These are phyloP conservation scores for Diloba caeruleocephala DNA, from an alignment of 2,888 invertebrate genomes.

Conservation along the genomic window DNA sequence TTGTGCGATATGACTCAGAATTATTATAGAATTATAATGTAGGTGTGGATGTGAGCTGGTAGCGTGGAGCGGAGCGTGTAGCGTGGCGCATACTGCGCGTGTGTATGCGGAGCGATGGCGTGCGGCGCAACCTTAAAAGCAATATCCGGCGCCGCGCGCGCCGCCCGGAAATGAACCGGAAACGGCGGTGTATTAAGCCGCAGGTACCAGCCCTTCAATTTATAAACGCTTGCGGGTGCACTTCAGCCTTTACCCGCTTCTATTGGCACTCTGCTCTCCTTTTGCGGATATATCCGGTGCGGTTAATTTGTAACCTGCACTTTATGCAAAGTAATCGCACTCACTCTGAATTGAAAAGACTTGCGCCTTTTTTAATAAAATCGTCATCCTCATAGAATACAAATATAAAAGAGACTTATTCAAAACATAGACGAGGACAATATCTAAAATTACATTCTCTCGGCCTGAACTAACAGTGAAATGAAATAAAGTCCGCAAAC, in stretches of 20 bases:
- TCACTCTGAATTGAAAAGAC: constrained; percentile 8
- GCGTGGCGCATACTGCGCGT: constrained; percentile 60
- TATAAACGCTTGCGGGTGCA: constrained; percentile 86
- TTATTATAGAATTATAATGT: constrained; percentile 25
- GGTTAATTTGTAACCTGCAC: constrained; percentile 83
- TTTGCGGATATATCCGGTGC: constrained; percentile 75
- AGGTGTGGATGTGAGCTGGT: constrained; percentile 19
- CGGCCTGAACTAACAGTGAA: constrained; percentile 87
- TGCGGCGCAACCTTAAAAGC: constrained; percentile 89
- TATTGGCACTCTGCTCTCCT: constrained; percentile 66
- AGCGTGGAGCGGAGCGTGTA: constrained; percentile 50
- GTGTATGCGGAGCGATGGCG: constrained; percentile 73
- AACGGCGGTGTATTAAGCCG: constrained; percentile 89
- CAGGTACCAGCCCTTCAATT: constrained; percentile 89
- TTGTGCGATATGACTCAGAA: constrained; percentile 11
- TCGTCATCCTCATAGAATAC: constrained; percentile 47
- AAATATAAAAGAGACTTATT: constrained; percentile 66
- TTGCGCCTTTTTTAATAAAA: constrained; percentile 56
- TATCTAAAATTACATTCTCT: constrained; percentile 86
- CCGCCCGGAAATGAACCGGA: constrained; percentile 89
- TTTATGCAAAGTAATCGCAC: constrained; percentile 29
- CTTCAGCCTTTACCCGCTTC: constrained; percentile 69
- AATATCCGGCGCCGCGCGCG: constrained; percentile 89
- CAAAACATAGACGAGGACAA: constrained; percentile 73
- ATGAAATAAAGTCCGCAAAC: constrained; percentile 89